Base-by-base conservation (phyloP, 2,888 invertebrate species). In the Phania funesta region DNA sequence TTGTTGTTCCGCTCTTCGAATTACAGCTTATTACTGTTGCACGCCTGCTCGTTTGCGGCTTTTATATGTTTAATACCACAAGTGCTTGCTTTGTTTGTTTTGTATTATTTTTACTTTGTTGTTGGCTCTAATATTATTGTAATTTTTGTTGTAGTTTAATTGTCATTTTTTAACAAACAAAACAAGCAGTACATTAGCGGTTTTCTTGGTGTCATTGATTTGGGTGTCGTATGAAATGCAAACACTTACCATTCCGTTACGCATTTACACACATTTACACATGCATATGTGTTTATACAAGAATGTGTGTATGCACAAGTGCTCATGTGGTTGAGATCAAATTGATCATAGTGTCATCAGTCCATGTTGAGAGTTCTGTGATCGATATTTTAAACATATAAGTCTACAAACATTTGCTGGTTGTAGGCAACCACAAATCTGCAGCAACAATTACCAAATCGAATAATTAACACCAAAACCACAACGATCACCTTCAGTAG, bases 121-220 rank as follows among this genome's bases (percentile, higher is more conserved):
- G 18, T 26, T 52, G 26, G 52, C 52, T 44, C 26, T 62, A 11
- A 7, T 26, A 26, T 44, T 44, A 22, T 22, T 50, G 4, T 6
- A 26, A 35, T 20, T 35, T 46, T 48, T 32, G 44, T 5, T 56
- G 3, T 29, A 9, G 29, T 48, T 32, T 22, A 13, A 38, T 1
- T 32, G 0, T 9, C 9, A 54, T 13, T n/a, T n/a, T n/a, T n/a
- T n/a, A n/a, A n/a, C n/a, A 67, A 38, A 54, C 18, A 73, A 26
- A 50, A 56, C 9, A 44, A 73, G 35, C 46, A 56, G 24, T 70
- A 48, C 48, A 26, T 64, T 58, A 64, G 68, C 54, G 56, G 64
- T 48, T 62, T 80, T 56, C 54, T 62, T 13, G 26, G 48, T 64
- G 64, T 70, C 74, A 80, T 80, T 80, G 70, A 70, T 70, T 70